Evolutionary conservation across 2,113 vertebrate genomes (phyloP).

Genomic region (Anolis sagrei): DNA sequence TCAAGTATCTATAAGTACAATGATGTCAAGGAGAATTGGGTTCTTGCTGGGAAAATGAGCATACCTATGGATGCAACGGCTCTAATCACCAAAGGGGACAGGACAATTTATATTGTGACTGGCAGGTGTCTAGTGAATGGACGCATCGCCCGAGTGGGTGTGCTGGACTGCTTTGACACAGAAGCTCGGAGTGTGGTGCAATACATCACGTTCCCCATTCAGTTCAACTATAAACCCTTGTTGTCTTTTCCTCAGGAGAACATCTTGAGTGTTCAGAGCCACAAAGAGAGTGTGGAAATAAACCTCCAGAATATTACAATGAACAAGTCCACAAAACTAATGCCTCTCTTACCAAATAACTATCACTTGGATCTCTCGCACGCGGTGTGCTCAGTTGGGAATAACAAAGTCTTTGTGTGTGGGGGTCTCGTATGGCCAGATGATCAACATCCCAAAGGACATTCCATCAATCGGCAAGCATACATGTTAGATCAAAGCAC

Average conservation of each 20-base stretch:
- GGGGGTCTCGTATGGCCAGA: conserved; percentile 59
- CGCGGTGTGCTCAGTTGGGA: conserved; percentile 61
- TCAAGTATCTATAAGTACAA: conserved; percentile 63
- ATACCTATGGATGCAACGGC: conserved; percentile 65
- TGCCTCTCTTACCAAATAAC: conserved; percentile 65
- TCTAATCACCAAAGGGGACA: conserved; percentile 65
- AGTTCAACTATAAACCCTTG: conserved; percentile 68
- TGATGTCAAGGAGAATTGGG: conserved; percentile 61
- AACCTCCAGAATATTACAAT: conserved; percentile 70
- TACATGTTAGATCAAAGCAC: conserved; percentile 67
- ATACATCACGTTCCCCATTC: conserved; percentile 67
- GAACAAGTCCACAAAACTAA: conserved; percentile 47
- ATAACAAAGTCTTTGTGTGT: conserved; percentile 65
- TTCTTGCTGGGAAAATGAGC: conserved; percentile 68
- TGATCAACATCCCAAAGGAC: conserved; percentile 58
- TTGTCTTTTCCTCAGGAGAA: conserved; percentile 66
- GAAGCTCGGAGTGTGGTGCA: conserved; percentile 62
- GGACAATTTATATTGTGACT: conserved; percentile 67
- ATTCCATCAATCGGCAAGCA: conserved; percentile 66
- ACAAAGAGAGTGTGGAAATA: conserved; percentile 68
- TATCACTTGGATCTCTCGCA: conserved; percentile 69
- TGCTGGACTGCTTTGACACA: conserved; percentile 72
- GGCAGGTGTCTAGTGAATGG: conserved; percentile 68
- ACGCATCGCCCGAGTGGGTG: conserved; percentile 62
- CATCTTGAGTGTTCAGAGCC: conserved; percentile 64